Conservation (phyloP, 2,888 invertebrate genomes). For the Cyaniris semiargus region DNA sequence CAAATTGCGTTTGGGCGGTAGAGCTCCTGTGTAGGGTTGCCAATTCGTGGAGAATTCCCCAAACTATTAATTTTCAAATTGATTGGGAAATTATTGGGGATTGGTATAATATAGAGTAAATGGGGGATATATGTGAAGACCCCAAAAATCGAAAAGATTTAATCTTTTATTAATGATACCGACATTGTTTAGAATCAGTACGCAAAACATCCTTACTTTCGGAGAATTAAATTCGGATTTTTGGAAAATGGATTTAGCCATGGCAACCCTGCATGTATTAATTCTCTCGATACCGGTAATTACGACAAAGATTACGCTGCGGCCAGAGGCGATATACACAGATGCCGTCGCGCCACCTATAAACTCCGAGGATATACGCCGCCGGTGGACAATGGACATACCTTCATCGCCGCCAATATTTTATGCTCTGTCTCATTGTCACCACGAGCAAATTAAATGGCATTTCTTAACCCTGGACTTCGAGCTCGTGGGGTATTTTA, state of each 20-base stretch:
- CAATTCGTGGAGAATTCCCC: neutral
- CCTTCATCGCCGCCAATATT: constrained; percentile 15
- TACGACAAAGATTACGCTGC: constrained; percentile 39
- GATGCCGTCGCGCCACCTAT: constrained; percentile 17
- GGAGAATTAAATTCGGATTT: neutral
- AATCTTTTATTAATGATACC: too few species aligned
- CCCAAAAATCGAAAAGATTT: too few species aligned
- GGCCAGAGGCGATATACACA: constrained; percentile 17
- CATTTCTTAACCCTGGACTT: constrained; percentile 3
- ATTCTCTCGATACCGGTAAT: constrained; percentile 47
- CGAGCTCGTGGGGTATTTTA: neutral
- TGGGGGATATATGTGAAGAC: too few species aligned
- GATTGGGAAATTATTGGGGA: neutral
- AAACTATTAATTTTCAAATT: neutral
- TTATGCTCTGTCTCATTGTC: constrained; percentile 16
- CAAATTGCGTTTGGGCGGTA: constrained; percentile 59
- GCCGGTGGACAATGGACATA: constrained; percentile 18
- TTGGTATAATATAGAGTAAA: too few species aligned
- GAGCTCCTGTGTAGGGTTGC: constrained; percentile 38
- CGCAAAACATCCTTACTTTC: too few species aligned
- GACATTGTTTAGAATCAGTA: too few species aligned
- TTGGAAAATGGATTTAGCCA: neutral
- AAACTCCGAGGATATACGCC: neutral
- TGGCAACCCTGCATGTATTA: constrained; percentile 37
- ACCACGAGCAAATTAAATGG: constrained; percentile 20